Evolutionary conservation across 2,797 vertebrate genomes (phyloP), one percentile per base, ranked within the genome.

Genomic region (Lutjanus argentimaculatus): DNA sequence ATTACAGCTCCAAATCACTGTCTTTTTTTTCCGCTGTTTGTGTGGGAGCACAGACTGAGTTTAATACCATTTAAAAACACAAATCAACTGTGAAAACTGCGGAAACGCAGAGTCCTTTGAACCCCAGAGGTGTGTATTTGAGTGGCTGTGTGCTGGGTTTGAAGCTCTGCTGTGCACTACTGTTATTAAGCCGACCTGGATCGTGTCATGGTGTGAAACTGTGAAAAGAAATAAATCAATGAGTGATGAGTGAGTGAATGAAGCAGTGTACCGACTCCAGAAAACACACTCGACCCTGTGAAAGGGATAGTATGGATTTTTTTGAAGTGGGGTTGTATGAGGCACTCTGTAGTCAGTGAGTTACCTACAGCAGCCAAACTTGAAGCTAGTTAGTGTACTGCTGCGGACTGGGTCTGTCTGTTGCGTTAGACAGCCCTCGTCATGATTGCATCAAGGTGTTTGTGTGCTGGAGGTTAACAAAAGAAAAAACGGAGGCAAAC

Each of bases 141-240:
- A 81, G 84, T 72, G 71, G 77, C 21, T 51, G 76, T 77, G 79
- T 84, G 82, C 76, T 85, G 78, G 85, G 80, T 85, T 84, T 76
- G 19, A 70, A 75, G 63, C 67, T 75, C 76, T 89, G 88, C 79
- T 67, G 75, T 89, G 87, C 73, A 51, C 77, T 86, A n/a, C 80
- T 82, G 77, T 80, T 84, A 56, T 78, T 82, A 73, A 67, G 30
- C 73, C 75, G 80, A 87, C 81, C 69, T 43, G 78, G 43, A 80
- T 89, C 42, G 36, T 86, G 77, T 74, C 67, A 71, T 84, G 59
- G 57, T 82, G 43, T 84, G 74, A 86, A 79, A 86, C 70, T 83
- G 72, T 85, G 80, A 58, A 86, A 78, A 83, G 46, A 90, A 92
- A 92, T 86, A 83, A 92, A 92, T 79, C 57, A n/a, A 19, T 68